Conservation (phyloP, 2,797 vertebrate genomes). For the Orientallactaga sibirica region DNA sequence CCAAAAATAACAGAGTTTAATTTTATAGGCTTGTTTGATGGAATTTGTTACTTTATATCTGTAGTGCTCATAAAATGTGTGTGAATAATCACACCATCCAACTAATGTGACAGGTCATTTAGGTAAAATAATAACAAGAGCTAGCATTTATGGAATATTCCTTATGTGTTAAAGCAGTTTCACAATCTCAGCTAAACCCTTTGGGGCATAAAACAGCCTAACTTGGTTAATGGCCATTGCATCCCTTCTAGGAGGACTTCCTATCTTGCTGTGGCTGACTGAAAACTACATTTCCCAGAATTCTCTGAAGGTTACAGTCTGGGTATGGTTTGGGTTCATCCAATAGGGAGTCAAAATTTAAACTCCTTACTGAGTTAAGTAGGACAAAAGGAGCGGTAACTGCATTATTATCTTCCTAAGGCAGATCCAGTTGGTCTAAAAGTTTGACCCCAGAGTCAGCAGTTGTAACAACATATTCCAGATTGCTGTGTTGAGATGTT, state of each 20-base stretch:
- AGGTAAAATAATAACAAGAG: not conserved
- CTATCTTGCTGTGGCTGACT: not conserved
- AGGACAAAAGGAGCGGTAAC: not conserved
- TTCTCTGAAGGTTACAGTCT: not conserved
- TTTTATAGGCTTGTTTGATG: not conserved
- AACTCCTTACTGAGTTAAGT: conserved; percentile 1
- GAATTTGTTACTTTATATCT: not conserved
- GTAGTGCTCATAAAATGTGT: not conserved
- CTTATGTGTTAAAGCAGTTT: not conserved
- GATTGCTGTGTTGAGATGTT: not conserved
- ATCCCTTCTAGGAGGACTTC: not conserved
- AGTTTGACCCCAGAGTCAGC: not conserved
- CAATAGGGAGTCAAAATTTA: conserved; percentile 21
- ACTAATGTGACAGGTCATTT: not conserved
- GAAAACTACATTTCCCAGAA: conserved; percentile 61
- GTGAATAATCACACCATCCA: not conserved
- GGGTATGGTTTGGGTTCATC: conserved; percentile 5
- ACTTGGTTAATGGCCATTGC: not conserved
- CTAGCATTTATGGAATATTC: not conserved
- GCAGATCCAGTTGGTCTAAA: not conserved
- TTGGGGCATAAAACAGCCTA: too few relatives aligned
- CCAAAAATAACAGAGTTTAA: conserved; percentile 6
- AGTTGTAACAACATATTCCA: not conserved
- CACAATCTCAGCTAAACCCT: not conserved
- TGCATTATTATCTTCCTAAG: not conserved